These are phyloP conservation scores for Halictus ligatus DNA, from an alignment of 2,888 invertebrate genomes.

Conservation along the genomic window DNA sequence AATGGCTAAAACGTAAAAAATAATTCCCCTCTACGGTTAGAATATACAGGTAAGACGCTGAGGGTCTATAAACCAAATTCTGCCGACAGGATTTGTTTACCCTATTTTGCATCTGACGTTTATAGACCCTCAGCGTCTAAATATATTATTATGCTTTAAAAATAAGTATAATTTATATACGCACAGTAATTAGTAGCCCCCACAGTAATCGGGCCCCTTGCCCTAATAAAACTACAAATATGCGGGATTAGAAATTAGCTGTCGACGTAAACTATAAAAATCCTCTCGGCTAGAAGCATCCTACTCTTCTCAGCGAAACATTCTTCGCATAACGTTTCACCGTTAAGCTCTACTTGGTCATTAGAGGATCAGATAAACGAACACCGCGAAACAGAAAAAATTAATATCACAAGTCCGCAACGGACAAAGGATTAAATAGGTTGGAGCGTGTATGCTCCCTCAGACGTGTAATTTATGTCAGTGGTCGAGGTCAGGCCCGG, in stretches of 20 bases:
- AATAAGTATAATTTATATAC: not conserved
- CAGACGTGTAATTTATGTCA: constrained; percentile 53
- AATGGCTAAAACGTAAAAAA: too few species aligned
- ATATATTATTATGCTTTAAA: too few species aligned
- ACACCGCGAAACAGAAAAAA: not conserved
- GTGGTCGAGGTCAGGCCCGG: constrained; percentile 46
- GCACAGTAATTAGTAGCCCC: too few species aligned
- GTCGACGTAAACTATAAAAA: not conserved
- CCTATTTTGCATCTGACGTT: too few species aligned
- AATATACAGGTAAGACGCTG: too few species aligned
- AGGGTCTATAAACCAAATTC: too few species aligned
- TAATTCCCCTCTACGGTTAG: too few species aligned
- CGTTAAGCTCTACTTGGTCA: constrained; percentile 28
- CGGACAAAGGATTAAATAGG: constrained; percentile 26
- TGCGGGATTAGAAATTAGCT: too few species aligned
- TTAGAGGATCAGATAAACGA: constrained; percentile 6
- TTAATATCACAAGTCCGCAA: not conserved
- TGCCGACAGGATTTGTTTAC: too few species aligned
- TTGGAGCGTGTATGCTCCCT: constrained; percentile 29
- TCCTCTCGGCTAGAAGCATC: not conserved
- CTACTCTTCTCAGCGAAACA: not conserved
- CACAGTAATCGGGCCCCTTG: too few species aligned
- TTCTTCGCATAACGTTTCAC: constrained; percentile 8
- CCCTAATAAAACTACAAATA: too few species aligned
- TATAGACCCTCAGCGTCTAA: too few species aligned